A percentile compares a stretch with the other conserved stretches of the same genome.
Evolutionary conservation across 2,113 vertebrate genomes (phyloP).

Genomic region (Rhea pennata): DNA sequence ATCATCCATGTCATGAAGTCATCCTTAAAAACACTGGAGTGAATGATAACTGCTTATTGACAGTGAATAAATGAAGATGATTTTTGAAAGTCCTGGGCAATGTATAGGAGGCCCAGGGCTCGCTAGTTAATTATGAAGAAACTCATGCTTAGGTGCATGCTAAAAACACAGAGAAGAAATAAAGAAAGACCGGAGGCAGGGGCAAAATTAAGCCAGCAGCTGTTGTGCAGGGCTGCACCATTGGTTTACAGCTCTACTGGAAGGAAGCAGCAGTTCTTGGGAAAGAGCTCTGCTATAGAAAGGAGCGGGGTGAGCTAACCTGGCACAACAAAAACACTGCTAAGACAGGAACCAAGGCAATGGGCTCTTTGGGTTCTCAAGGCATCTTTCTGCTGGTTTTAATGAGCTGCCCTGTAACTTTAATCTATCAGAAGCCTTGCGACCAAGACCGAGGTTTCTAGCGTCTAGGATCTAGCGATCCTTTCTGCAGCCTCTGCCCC

Average conservation of each 20-base stretch:
- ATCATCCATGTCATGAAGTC: background rate
- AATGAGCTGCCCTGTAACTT: background rate
- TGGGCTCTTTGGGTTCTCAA: background rate
- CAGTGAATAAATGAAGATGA: background rate
- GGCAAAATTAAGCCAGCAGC: background rate
- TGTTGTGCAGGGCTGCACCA: background rate
- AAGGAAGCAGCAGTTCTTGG: background rate
- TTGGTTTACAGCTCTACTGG: background rate
- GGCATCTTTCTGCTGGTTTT: background rate
- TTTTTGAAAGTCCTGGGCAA: too few species aligned
- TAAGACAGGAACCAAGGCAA: background rate
- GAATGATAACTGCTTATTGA: background rate
- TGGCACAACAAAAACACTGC: background rate
- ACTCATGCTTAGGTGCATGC: background rate
- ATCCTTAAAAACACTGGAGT: background rate
- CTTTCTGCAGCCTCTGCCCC: background rate
- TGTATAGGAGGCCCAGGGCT: background rate
- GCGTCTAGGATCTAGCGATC: too few species aligned
- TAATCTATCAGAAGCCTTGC: background rate
- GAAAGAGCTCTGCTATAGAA: background rate
- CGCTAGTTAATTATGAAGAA: background rate
- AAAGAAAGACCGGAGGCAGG: background rate
- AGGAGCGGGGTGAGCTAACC: background rate
- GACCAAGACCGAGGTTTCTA: background rate
- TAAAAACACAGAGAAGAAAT: background rate